Base-by-base conservation (phyloP, 2,113 vertebrate species). In the Vombatus ursinus region DNA sequence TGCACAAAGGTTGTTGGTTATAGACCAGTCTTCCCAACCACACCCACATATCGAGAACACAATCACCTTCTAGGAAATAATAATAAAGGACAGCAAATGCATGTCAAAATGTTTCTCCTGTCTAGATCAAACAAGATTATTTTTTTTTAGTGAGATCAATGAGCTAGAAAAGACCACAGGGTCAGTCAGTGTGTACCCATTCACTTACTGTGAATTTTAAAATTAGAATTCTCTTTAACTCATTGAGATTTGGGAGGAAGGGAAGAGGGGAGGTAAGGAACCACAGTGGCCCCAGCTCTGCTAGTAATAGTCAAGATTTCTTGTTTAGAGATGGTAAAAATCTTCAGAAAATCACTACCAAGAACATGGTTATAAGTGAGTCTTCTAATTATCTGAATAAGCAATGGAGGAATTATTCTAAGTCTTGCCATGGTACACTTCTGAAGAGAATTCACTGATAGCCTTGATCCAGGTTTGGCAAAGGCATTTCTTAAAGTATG, bases 341-440 rank as follows among this genome's bases (percentile, higher is more conserved):
- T 97, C 94, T 97, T 95, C 98, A 97, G 96, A 93, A 96, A 95
- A 95, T 19, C 52, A 10, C 94, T 96, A 97, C 61, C 25, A 61
- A 96, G 97, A 68, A 93, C 68, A 28, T 91, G 54, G 37, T 0
- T 48, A 94, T 97, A 94, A 97, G 97, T 94, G 95, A 98, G 97
- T 93, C 96, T 47, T 89, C 93, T 96, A 90, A 97, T 96, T 96
- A 95, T 24, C 95, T 96, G 51, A 93, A 90, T 97, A 97, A 97
- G 95, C 89, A 96, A 96, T 24, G 61, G 91, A 19, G 44, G 96
- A 97, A 95, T 95, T 90, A 91, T 94, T 93, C 91, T 12, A 89
- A 92, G 95, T 52, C 0, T 3, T 44, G 6, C 19, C 37, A 44
- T 84, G 68, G 91, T 96, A 95, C 95, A 90, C 94, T 96, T 92